Evolutionary conservation across 2,888 invertebrate genomes (phyloP).

Genomic region (Clepsis dumicolana): DNA sequence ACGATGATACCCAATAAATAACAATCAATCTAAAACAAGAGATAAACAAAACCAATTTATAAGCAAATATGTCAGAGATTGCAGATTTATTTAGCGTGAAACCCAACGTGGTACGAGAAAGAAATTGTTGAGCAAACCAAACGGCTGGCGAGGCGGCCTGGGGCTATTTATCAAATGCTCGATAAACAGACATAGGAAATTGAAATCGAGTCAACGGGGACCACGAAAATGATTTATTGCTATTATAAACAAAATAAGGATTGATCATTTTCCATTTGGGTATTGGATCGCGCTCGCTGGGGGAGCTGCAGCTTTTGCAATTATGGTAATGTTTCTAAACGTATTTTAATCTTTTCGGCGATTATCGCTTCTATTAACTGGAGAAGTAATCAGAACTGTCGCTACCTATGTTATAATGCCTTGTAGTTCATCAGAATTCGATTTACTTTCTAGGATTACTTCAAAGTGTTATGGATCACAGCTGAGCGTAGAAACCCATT

Average conservation of each 20-base stretch:
- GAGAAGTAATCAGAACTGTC: neutral
- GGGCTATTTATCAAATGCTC: slow-evolving; percentile 83
- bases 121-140: slow-evolving; percentile 71
- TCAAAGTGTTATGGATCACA: neutral
- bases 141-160: slow-evolving; percentile 65
- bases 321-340: slow-evolving; percentile 58
- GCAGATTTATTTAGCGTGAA: slow-evolving; percentile 81
- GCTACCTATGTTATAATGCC: neutral
- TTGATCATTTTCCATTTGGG: slow-evolving; percentile 80
- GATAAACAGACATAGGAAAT: slow-evolving; percentile 84
- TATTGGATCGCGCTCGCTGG: slow-evolving; percentile 74
- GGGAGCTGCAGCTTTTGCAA: slow-evolving; percentile 60
- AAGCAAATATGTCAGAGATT: slow-evolving; percentile 74
- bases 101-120: slow-evolving; percentile 67
- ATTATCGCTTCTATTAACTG: slow-evolving; percentile 15
- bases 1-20: slow-evolving; percentile 68
- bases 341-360: slow-evolving; percentile 48
- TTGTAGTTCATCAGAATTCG: neutral
- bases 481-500: neutral
- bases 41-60: slow-evolving; percentile 78
- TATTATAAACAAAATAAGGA: slow-evolving; percentile 82
- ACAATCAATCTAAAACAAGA: slow-evolving; percentile 68
- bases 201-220: slow-evolving; percentile 82
- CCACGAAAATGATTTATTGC: slow-evolving; percentile 81
- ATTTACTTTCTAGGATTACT: neutral